phyloP scores from a whole-genome alignment of 2,797 vertebrate species.

The Anguilla megastoma region DNA sequence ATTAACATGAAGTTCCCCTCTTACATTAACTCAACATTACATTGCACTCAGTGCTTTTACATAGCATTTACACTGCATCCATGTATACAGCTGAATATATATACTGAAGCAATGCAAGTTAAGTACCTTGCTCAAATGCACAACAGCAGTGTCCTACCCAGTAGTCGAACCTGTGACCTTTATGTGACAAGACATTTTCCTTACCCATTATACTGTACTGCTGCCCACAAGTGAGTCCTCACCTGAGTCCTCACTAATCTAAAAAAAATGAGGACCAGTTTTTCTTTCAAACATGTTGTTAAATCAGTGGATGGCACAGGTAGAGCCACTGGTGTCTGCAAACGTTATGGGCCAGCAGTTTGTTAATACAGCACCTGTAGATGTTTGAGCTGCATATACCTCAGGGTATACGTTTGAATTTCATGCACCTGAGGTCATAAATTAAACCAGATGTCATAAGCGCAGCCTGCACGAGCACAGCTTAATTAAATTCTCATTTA shows the following conservation, averaged over 20 bases:
- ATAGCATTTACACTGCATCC: no score
- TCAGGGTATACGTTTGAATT: background rate
- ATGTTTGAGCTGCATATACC: background rate
- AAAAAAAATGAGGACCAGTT: background rate
- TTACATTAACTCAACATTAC: background rate
- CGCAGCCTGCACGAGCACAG: background rate
- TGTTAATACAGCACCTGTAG: constrained; percentile 6
- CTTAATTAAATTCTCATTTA: background rate
- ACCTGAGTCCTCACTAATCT: background rate
- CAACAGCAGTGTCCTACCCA: no score
- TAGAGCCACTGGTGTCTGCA: background rate
- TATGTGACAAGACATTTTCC: no score
- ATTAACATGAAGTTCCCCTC: background rate
- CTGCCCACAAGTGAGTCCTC: background rate
- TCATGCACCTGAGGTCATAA: background rate
- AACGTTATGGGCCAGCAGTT: background rate
- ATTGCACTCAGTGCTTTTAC: no score
- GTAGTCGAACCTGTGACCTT: no score
- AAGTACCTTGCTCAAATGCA: no score
- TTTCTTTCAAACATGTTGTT: constrained; percentile 1
- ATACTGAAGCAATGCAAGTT: no score
- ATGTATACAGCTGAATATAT: no score
- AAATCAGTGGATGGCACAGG: background rate
- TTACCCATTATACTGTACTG: no score
- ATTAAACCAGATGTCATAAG: background rate